Evolutionary conservation across 2,888 invertebrate genomes (phyloP), one percentile per base, ranked within the genome.

Genomic region (Steinernema scapterisci): DNA sequence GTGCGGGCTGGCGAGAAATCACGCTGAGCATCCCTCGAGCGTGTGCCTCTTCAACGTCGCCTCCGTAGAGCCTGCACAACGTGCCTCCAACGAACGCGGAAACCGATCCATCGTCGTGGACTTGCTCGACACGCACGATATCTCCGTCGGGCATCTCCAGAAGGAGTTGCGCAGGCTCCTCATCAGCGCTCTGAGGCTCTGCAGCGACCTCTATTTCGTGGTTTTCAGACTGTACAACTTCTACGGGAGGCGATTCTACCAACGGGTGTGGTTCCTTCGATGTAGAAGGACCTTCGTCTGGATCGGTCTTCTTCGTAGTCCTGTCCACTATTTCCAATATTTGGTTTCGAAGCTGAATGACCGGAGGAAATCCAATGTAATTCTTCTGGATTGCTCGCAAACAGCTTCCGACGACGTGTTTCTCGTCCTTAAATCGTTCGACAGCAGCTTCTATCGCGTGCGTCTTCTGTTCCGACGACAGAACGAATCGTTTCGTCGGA

Each of bases 361-460:
- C 31, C 11, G 63, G 63, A 16, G 63, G 63, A 16, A 63, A 63
- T 5, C 63, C 63, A 13, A 63, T 63, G 63, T 63, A 63, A n/a
- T 6, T 7, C 52, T 52, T 52, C 63, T 63, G 63, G 16, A 63
- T 63, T 16, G 63, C 63, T 16, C 31, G 63, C 3, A 63, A 27
- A 27, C 63, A 63, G 63, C 63, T 63, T 16, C 63, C 63, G 2
- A 63, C 63, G 63, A 63, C 63, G 63, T 31, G 31, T 25, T 63
- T 63, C 63, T 63, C 63, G 16, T 16, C 63, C 27, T 25, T 21
- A 31, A 63, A 63, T 19, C 27, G 5, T 9, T 63, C 27, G 16
- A 63, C 63, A 2, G 63, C 63, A 1, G 27, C 27, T 16, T 63
- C 63, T 1, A 63, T 21, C 11, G 63, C 31, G 27, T 31, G 9